Conservation (phyloP, 2,888 invertebrate species). For the Andrena haemorrhoa region DNA sequence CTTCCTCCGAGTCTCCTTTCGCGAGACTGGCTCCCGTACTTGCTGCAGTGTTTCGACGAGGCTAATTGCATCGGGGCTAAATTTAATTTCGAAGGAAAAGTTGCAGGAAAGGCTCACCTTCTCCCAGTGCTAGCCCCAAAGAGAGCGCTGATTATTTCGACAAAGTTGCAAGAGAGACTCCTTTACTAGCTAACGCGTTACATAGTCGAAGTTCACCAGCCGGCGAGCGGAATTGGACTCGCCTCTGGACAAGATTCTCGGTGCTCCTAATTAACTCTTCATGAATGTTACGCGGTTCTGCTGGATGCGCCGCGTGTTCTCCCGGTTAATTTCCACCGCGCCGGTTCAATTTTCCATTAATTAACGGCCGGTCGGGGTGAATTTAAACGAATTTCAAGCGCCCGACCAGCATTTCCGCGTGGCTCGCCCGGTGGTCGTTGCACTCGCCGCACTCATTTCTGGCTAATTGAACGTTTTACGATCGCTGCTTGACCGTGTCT, state of each 20-base stretch:
- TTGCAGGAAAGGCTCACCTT: neutral
- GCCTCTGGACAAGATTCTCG: neutral
- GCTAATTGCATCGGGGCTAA: slow-evolving; percentile 21
- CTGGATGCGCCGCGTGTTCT: neutral
- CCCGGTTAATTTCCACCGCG: slow-evolving; percentile 23
- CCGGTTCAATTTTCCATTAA: slow-evolving; percentile 39
- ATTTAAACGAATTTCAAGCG: neutral
- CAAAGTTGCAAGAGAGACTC: neutral
- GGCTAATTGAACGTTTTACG: slow-evolving; percentile 38
- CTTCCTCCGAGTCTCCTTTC: slow-evolving; percentile 4
- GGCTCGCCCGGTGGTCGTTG: slow-evolving; percentile 20
- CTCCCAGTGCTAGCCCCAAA: neutral
- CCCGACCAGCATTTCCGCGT: slow-evolving; percentile 16
- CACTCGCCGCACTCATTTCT: slow-evolving; percentile 3
- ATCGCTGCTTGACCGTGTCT: neutral
- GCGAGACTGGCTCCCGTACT: neutral
- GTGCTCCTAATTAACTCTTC: slow-evolving; percentile 34
- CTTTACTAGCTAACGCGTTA: neutral
- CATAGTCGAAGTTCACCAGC: neutral
- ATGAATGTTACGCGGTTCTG: neutral
- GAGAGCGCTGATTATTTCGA: slow-evolving; percentile 1
- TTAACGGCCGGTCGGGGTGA: slow-evolving; percentile 27
- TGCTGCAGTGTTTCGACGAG: neutral
- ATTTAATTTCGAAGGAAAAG: slow-evolving; percentile 34
- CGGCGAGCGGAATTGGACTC: neutral